These are phyloP conservation scores for Myioborus miniatus DNA, from an alignment of 2,797 vertebrate genomes.

Conservation along the genomic window DNA sequence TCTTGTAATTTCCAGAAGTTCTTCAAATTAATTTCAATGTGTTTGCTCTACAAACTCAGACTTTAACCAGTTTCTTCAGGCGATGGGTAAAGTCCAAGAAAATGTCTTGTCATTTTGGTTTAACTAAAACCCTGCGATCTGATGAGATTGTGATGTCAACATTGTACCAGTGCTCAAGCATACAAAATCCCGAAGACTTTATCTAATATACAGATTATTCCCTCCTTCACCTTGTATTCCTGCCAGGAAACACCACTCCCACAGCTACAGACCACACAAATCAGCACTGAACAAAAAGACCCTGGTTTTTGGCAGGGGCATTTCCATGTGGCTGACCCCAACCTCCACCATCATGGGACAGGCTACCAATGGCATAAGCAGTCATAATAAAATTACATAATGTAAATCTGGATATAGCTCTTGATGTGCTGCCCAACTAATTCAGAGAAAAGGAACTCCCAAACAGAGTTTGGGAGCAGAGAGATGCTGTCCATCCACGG, in stretches of 20 bases:
- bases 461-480: background rate
- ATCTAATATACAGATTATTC: background rate
- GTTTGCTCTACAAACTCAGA: conserved; percentile 24
- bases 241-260: background rate
- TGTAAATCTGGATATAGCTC: background rate
- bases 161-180: background rate
- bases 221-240: background rate
- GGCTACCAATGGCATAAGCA: background rate
- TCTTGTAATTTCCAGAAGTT: background rate
- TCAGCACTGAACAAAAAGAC: background rate
- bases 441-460: background rate
- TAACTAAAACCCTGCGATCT: background rate
- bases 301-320: background rate
- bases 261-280: background rate
- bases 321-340: background rate
- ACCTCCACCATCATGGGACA: background rate
- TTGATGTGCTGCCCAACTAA: background rate
- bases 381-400: background rate
- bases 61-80: background rate
- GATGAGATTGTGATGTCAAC: background rate
- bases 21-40: background rate
- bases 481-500: background rate
- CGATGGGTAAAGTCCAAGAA: background rate
- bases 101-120: conserved; percentile 7
- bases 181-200: background rate